Evolutionary conservation across 92 coral and sea anemone genomes (phyloP), one percentile per base, ranked within the genome.

Genomic region (Bergia sp.): DNA sequence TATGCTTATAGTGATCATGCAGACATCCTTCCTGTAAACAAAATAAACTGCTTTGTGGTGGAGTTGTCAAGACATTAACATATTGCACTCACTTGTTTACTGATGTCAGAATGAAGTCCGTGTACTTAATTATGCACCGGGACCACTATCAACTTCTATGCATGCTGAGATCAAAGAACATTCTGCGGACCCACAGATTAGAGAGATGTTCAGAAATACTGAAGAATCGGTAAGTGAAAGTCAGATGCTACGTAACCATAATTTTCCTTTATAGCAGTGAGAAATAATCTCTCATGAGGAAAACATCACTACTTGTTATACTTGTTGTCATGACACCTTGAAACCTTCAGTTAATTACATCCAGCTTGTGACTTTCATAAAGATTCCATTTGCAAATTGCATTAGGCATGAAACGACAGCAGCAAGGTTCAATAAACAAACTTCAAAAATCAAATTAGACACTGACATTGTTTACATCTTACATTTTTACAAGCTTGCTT

Each of bases 91-190:
- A 79, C 37, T 23, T 44, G 9, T 64, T 86, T 18, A 13, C 7
- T 5, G 73, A 16, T 73, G n/a, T 7, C 82, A 96, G 99, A 93
- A 90, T 5, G 88, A 92, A 57, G 95, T 92, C 1, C 93, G 95
- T 18, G 97, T 95, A 5, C 85, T 96, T 53, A 95, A 88, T 82
- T 96, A 96, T 76, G 94, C 98, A 10, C 99, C 99, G 5, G 99
- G 99, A 12, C 99, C 99, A 0, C 88, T 96, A 21, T 79, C 86
- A 6, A 96, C 99, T 20, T 92, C 92, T 18, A 96, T 96, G 99
- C 76, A 57, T 43, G 89, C 92, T 3, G 87, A 82, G 3, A 73
- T 96, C 64, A 11, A 41, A 66, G 79, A 80, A 72, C 73, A 81
- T 7, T 58, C 93, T 8, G 93, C 86, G 29, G 82, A 90, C 78